Evolutionary conservation across 2,888 invertebrate species (phyloP), one percentile per base, ranked within the genome.

Genomic region (Cybosia mesomella): DNA sequence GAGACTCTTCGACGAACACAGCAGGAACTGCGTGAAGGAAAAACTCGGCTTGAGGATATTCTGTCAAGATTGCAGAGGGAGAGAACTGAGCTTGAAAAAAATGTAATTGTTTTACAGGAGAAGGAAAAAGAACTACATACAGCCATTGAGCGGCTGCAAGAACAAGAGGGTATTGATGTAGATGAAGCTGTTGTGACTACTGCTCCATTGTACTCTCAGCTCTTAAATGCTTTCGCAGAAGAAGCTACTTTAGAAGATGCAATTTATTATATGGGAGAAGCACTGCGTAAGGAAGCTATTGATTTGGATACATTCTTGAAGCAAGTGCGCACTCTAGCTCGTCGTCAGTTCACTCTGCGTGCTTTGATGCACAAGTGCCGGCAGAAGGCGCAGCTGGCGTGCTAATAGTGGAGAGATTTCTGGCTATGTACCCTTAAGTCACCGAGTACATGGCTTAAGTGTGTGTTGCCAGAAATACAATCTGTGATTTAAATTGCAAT

Each of bases 171-270:
- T 39, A 97, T 98, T 80, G 98, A 98, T 93, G 98, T 99, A 57
- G 99, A 99, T 92, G 99, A 99, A 89, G 99, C 99, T 68, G 99
- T 99, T 49, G 98, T 98, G 24, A 99, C 99, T 1, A 98, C 99
- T 66, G 98, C 99, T 32, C 99, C 99, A 0, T 94, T 99, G 60
- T 99, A 99, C 88, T 98, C 98, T 93, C 99, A 99, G 97, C 96
- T 99, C 85, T 92, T 99, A 72, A 98, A 98, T 92, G 97, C 98
- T 58, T 99, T 98, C 95, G 98, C 99, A 63, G 99, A 99, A 92
- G 99, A 99, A 95, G 98, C 99, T 74, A 99, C 99, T 21, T 96
- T 98, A 65, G 99, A 99, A 95, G 99, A 99, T 95, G 98, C 99
- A 72, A 99, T 99, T 87, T 99, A 99, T 91, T 99, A 99, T 89